A percentile compares a stretch with the other conserved stretches of the same genome.
These are phyloP conservation scores for Neolamprologus ventralis DNA, from an alignment of 2,113 vertebrate genomes.

Conservation along the genomic window DNA sequence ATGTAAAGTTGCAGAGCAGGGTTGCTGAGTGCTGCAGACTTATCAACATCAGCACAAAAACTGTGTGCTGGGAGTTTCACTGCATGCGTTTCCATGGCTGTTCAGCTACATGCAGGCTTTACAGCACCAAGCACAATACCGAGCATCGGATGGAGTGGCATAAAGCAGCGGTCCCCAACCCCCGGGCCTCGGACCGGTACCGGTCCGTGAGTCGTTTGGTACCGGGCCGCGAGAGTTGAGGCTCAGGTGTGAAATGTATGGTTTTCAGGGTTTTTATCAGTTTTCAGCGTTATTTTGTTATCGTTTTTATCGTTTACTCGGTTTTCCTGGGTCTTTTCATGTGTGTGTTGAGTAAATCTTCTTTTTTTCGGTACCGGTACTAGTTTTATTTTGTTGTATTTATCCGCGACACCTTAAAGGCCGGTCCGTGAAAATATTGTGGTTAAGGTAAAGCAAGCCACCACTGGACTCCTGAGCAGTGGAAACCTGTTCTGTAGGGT, in stretches of 20 bases:
- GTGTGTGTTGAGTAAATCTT: too few species aligned
- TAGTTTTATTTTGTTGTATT: too few species aligned
- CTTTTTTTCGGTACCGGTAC: too few species aligned
- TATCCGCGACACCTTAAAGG: too few species aligned
- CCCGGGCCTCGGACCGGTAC: accelerated
- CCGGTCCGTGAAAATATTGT: accelerated
- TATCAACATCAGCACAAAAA: not conserved
- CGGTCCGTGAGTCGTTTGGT: too few species aligned
- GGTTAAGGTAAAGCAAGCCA: not conserved
- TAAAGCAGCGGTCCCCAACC: not conserved
- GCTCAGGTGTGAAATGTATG: too few species aligned
- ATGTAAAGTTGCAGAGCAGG: not conserved
- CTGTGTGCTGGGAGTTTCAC: not conserved
- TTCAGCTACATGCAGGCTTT: not conserved
- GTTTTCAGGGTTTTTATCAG: too few species aligned
- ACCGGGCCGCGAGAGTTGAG: too few species aligned
- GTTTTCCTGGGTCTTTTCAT: too few species aligned
- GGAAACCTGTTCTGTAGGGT: not conserved
- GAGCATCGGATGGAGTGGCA: not conserved
- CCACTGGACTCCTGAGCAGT: not conserved
- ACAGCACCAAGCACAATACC: not conserved
- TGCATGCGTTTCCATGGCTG: not conserved
- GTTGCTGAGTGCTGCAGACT: not conserved
- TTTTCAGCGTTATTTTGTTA: too few species aligned
- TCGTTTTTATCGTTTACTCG: accelerated